These are phyloP conservation scores for Acanthiza pusilla DNA, from an alignment of 2,797 vertebrate genomes.

Conservation along the genomic window DNA sequence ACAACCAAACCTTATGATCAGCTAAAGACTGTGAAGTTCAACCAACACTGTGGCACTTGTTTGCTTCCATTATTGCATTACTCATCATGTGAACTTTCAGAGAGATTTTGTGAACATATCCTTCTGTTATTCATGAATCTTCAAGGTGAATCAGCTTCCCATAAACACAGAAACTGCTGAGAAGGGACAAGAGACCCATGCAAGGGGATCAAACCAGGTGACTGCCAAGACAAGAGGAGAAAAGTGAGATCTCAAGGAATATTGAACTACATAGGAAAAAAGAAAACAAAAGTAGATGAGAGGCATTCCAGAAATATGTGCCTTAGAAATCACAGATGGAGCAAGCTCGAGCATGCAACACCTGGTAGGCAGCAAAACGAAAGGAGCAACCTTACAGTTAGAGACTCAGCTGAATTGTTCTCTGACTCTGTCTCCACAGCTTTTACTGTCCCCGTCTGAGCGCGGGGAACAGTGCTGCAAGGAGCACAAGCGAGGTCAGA, in stretches of 20 bases:
- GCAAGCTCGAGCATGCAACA: background rate
- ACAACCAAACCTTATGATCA: background rate
- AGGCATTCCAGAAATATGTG: background rate
- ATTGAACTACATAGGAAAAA: background rate
- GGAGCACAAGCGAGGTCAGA: background rate
- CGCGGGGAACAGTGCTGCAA: fast-evolving
- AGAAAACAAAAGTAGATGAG: background rate
- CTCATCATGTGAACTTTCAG: background rate
- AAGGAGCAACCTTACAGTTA: background rate
- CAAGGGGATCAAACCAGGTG: background rate
- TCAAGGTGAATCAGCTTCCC: background rate
- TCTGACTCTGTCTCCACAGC: background rate
- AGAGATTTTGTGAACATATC: background rate
- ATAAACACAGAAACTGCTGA: background rate
- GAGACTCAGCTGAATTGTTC: background rate
- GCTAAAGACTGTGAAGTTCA: background rate
- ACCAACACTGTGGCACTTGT: background rate
- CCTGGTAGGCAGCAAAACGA: background rate
- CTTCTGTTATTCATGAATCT: background rate
- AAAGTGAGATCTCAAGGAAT: background rate
- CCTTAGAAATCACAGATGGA: background rate
- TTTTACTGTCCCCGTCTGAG: background rate
- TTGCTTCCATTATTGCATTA: background rate
- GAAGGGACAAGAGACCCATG: background rate
- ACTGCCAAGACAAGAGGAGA: background rate